Percentiles rank a stretch among this genome's conserved stretches.
Conservation (phyloP, 1,140 invertebrate genomes). For the Eupristina koningsbergeri region DNA sequence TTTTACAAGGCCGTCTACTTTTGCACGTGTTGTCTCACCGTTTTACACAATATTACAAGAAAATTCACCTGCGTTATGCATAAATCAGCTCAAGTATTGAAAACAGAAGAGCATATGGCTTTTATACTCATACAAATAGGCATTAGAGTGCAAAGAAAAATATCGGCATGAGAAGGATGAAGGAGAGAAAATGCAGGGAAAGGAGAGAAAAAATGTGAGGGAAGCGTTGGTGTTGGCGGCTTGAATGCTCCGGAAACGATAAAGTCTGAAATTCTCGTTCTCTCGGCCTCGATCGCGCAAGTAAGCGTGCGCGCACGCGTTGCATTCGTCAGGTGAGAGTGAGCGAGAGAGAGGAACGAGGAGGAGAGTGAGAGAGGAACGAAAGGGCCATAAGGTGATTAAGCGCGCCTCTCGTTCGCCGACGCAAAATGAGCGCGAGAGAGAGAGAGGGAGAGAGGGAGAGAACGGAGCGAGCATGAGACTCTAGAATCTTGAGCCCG, state of each 20-base stretch:
- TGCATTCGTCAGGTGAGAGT: slow-evolving; percentile 42
- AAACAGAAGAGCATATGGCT: not conserved
- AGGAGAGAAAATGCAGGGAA: slow-evolving; percentile 25
- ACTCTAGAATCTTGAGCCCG: not conserved
- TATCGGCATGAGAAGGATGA: not conserved
- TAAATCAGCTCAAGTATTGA: not conserved
- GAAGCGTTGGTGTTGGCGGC: slow-evolving; percentile 10
- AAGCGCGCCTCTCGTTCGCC: slow-evolving; percentile 59
- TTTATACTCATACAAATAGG: not conserved
- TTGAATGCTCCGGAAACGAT: slow-evolving; percentile 42
- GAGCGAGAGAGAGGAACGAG: not conserved
- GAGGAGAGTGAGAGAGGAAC: slow-evolving; percentile 23
- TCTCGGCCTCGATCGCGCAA: slow-evolving; percentile 16
- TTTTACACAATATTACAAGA: not conserved
- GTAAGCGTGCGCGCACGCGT: slow-evolving; percentile 6
- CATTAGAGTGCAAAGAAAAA: not conserved
- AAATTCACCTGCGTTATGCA: slow-evolving; percentile 22
- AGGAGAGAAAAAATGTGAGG: slow-evolving; percentile 14
- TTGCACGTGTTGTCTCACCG: slow-evolving; percentile 7
- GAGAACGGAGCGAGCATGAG: not conserved
- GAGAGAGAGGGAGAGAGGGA: no score
- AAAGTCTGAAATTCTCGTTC: slow-evolving; percentile 30
- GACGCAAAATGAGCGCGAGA: slow-evolving; percentile 26
- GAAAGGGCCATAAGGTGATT: slow-evolving; percentile 63
- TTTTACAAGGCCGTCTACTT: slow-evolving; percentile 46